Percentiles rank a stretch among this genome's conserved stretches.
Evolutionary conservation across 2,888 invertebrate genomes (phyloP).

Genomic region (Drosophila siamana): DNA sequence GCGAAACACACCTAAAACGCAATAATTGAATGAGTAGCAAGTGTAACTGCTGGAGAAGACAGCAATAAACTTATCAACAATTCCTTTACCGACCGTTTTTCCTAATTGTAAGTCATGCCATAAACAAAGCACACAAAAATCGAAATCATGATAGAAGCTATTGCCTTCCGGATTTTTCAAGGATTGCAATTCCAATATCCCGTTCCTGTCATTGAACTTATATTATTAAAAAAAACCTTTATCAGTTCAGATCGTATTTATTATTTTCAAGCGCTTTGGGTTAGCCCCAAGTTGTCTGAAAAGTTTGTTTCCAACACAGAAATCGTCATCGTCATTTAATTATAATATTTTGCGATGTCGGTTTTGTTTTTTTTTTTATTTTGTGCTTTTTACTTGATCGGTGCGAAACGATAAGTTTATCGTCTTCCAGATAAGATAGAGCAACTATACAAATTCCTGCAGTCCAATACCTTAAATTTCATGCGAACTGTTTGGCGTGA

Average conservation of each 20-base stretch:
- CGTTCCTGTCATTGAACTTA: conserved; percentile 48
- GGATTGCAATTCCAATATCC: background rate
- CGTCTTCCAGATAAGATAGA: conserved; percentile 50
- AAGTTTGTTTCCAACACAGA: conserved; percentile 11
- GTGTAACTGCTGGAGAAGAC: conserved; percentile 25
- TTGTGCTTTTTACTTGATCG: conserved; percentile 1
- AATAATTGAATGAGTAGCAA: conserved; percentile 35
- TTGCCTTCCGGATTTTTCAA: background rate
- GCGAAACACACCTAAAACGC: conserved; percentile 46
- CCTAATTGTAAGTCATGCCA: conserved; percentile 24
- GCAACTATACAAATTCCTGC: conserved; percentile 39
- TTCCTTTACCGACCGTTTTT: conserved; percentile 14
- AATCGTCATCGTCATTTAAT: conserved; percentile 10
- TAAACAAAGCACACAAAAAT: background rate
- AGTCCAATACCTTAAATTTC: conserved; percentile 23
- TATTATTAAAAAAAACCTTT: background rate
- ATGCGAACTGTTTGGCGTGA: conserved; percentile 40
- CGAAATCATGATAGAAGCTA: background rate
- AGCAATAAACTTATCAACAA: conserved; percentile 35
- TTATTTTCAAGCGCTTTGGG: background rate
- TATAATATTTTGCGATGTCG: background rate
- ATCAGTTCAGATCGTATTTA: conserved; percentile 16
- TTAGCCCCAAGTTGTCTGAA: conserved; percentile 15
- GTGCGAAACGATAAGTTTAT: conserved; percentile 45
- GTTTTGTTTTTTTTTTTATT: background rate